Conservation (phyloP, 1,140 invertebrate species). For the Metaphire vulgaris region DNA sequence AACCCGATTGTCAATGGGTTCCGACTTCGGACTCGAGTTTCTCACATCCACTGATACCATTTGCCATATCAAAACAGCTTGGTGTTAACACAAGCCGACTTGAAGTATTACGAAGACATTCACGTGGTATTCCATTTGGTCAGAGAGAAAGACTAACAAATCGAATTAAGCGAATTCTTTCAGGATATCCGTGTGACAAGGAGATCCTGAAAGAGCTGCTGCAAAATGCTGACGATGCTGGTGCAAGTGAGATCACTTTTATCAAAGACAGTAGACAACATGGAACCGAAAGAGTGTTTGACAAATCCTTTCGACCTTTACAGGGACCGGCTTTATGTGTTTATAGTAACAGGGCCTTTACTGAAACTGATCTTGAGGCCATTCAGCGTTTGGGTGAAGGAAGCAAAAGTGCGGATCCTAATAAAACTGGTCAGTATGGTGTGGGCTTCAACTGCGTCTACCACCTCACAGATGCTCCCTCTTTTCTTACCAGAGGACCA, state of each 20-base stretch:
- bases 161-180: slow-evolving; percentile 39
- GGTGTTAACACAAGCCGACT: slow-evolving; percentile 34
- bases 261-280: slow-evolving; percentile 36
- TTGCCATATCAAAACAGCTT: slow-evolving; percentile 31
- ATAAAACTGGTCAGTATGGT: slow-evolving; percentile 34
- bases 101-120: slow-evolving; percentile 30
- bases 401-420: slow-evolving; percentile 33
- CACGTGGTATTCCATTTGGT: slow-evolving; percentile 37
- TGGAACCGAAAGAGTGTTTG: slow-evolving; percentile 31
- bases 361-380: slow-evolving; percentile 35
- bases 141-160: slow-evolving; percentile 42
- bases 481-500: slow-evolving; percentile 38
- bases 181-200: slow-evolving; percentile 40
- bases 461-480: slow-evolving; percentile 45
- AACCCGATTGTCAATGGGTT: slow-evolving; percentile 32
- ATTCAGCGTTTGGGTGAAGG: slow-evolving; percentile 39
- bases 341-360: slow-evolving; percentile 39
- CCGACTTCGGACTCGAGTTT: slow-evolving; percentile 15
- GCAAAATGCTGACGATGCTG: slow-evolving; percentile 53
- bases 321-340: slow-evolving; percentile 38
- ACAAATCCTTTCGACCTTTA: slow-evolving; percentile 31
- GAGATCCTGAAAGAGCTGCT: slow-evolving; percentile 40
- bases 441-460: slow-evolving; percentile 50
- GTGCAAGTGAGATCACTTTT: slow-evolving; percentile 40
- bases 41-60: slow-evolving; percentile 29